Evolutionary conservation across 2,797 vertebrate genomes (phyloP).

Genomic region (Halcyon smyrnensis): DNA sequence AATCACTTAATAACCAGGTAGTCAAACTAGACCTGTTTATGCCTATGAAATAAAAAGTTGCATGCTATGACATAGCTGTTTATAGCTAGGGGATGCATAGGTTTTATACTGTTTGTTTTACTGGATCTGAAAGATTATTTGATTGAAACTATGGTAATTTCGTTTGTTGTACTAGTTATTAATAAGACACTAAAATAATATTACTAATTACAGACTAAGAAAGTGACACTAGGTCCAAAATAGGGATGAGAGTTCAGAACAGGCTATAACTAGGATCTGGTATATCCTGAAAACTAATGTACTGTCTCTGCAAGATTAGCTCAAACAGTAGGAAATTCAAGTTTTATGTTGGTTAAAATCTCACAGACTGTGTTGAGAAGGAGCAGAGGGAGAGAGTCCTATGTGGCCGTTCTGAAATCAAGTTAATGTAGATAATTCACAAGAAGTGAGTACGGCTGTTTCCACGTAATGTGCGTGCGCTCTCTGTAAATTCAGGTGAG

Average conservation of each 20-base stretch:
- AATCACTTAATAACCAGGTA: background rate
- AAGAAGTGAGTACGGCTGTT: background rate
- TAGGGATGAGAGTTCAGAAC: background rate
- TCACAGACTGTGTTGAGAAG: background rate
- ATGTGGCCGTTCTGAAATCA: background rate
- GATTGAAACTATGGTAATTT: background rate
- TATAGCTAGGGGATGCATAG: background rate
- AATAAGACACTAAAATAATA: background rate
- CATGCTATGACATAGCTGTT: background rate
- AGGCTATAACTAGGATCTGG: background rate
- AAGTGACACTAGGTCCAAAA: background rate
- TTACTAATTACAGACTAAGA: slow-evolving; percentile 12
- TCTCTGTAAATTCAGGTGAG: background rate
- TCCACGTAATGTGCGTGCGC: rapidly evolving
- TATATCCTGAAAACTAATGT: background rate
- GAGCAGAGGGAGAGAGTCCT: rapidly evolving
- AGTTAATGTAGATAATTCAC: background rate
- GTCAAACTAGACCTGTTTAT: slow-evolving; percentile 31
- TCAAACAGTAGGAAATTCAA: background rate
- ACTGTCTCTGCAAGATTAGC: background rate
- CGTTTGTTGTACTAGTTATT: background rate
- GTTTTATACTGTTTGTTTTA: background rate
- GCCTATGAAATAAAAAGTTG: slow-evolving; percentile 5
- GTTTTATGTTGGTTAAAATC: background rate
- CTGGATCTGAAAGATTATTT: background rate